Evolutionary conservation across 2,113 vertebrate species (phyloP).

Genomic region (Pithys albifrons): DNA sequence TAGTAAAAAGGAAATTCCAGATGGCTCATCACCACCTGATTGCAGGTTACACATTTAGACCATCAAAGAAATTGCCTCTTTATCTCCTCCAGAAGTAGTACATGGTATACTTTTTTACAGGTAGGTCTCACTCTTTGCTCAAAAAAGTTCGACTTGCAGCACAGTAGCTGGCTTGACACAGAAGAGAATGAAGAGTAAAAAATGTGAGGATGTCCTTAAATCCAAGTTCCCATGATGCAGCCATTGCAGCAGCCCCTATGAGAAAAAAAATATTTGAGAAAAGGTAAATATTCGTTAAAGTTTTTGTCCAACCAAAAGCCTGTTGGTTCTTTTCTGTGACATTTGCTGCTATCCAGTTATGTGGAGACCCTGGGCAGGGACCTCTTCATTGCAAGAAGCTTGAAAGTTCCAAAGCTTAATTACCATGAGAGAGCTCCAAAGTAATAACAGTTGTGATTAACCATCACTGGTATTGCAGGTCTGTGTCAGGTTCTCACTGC

Average conservation of each 20-base stretch:
- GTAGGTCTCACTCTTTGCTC: background rate
- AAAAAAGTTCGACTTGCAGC: background rate
- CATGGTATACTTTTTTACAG: background rate
- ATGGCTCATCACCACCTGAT: background rate
- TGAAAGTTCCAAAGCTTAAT: background rate
- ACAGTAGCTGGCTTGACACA: background rate
- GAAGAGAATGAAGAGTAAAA: background rate
- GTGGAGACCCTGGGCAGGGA: background rate
- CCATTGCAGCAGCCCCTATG: background rate
- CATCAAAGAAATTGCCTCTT: background rate
- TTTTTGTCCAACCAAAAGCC: background rate
- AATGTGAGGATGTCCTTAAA: background rate
- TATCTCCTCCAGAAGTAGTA: background rate
- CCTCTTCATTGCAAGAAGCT: accelerated
- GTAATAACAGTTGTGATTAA: background rate
- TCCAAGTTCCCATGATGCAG: background rate
- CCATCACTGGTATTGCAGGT: background rate
- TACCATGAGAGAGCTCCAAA: background rate
- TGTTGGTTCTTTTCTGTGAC: background rate
- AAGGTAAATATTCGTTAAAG: background rate
- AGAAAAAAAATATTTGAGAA: background rate
- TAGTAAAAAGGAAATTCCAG: background rate
- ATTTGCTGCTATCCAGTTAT: background rate
- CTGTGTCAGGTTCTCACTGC: background rate
- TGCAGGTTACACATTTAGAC: background rate